Base-by-base conservation (phyloP, 2,888 invertebrate genomes). In the Aethes cnicana region DNA sequence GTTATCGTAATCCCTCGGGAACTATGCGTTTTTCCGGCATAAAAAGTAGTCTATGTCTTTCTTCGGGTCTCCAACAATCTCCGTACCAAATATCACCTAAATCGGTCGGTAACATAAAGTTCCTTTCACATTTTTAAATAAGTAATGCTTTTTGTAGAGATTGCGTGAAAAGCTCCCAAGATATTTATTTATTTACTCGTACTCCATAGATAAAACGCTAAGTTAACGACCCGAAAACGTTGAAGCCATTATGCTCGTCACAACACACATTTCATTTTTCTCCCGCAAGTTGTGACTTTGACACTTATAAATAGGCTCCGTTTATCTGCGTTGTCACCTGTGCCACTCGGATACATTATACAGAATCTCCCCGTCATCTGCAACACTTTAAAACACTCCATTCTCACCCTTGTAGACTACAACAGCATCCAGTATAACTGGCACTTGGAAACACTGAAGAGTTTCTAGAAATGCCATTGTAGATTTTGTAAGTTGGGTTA, bases 251-350 rank as follows among this genome's bases (percentile, higher is more conserved):
- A 46, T 39, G 20, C 18, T 32, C 33, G 52, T 52, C 52, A 46
- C 52, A 52, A 33, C 52, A n/a, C n/a, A n/a, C n/a, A 52, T 52
- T 44, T 39, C 52, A 52, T 52, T 52, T 52, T 52, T 52, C 46
- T 46, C 49, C 53, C 61, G 25, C 56, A 47, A 16, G 55, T 56
- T 58, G 60, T 64, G 69, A 68, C 66, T 74, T 72, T 74, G 79
- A 77, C 79, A 71, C 66, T 72, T 74, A 79, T 72, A 78, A 81
- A 80, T 81, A 74, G 77, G 69, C 74, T 62, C 62, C 65, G 68
- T 71, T 76, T 73, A 74, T 72, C 68, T 64, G 32, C 57, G 47
- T 42, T 66, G 67, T 68, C 78, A 80, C 78, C 77, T 78, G 72
- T 46, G 47, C 50, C 36, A 11, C 37, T 47, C 42, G 44, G 20